phyloP scores from a whole-genome alignment of 2,888 invertebrate species.

The Rhyacophila evoluta region DNA sequence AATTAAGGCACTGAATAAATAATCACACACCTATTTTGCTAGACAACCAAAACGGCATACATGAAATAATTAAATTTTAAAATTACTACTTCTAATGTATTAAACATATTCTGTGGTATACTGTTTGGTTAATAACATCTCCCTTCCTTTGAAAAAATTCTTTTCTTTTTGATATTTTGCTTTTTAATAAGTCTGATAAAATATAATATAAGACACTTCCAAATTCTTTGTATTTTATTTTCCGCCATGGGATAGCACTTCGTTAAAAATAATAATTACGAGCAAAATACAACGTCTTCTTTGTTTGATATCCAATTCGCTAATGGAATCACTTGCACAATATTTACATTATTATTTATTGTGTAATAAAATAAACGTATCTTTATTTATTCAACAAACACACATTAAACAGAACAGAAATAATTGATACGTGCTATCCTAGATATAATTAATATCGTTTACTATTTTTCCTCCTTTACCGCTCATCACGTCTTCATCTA shows the following conservation, averaged over 20 bases:
- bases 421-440: background rate
- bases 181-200: background rate
- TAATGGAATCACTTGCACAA: background rate
- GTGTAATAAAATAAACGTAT: no score
- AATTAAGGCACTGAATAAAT: no score
- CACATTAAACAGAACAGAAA: background rate
- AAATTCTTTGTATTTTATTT: background rate
- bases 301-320: slow-evolving; percentile 5
- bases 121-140: background rate
- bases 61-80: no score
- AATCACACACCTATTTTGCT: no score
- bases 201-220: background rate
- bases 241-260: background rate
- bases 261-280: background rate
- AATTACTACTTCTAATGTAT: no score
- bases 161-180: background rate
- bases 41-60: no score
- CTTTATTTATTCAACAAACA: no score
- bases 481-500: no score
- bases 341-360: background rate
- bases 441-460: no score
- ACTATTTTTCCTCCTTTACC: no score
- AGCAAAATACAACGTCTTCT: background rate
- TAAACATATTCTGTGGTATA: no score
- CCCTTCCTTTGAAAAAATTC: background rate